A percentile compares a stretch with the other conserved stretches of the same genome.
These are phyloP conservation scores for Copidosoma floridanum DNA, from an alignment of 1,140 invertebrate species.

Conservation along the genomic window DNA sequence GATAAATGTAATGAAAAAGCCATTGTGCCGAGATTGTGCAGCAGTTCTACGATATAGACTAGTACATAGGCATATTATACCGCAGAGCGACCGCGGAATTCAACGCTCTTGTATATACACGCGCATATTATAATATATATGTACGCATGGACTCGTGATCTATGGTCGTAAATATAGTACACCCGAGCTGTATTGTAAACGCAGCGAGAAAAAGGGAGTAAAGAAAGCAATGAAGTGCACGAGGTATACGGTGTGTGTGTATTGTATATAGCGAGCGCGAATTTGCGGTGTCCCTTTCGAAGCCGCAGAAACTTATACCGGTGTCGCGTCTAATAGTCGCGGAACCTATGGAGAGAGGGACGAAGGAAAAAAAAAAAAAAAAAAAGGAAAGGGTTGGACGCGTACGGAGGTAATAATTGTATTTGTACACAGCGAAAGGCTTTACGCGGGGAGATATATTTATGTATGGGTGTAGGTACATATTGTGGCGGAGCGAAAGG, in stretches of 20 bases:
- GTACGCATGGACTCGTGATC: not conserved
- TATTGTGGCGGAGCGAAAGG: conserved; percentile 4
- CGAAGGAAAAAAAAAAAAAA: not conserved
- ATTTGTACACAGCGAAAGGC: conserved; percentile 20
- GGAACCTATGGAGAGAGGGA: not conserved
- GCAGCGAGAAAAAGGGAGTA: not conserved
- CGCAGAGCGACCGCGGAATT: not conserved
- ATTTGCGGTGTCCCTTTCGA: conserved; percentile 1
- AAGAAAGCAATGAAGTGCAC: no score
- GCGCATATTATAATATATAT: not conserved
- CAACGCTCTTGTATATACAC: not conserved
- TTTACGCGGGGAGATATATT: conserved; percentile 10
- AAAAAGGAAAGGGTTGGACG: conserved; percentile 4
- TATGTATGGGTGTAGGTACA: no score
- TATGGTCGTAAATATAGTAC: not conserved
- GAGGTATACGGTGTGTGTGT: no score
- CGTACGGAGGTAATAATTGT: conserved; percentile 21
- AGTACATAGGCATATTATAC: no score
- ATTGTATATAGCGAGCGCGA: no score
- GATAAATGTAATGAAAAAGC: no score
- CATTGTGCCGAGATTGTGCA: no score
- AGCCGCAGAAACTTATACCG: not conserved
- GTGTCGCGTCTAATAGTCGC: not conserved
- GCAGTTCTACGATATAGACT: no score
- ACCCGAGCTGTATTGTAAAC: not conserved